phyloP scores from a whole-genome alignment of 2,888 invertebrate species.

The Tribolium freemani region DNA sequence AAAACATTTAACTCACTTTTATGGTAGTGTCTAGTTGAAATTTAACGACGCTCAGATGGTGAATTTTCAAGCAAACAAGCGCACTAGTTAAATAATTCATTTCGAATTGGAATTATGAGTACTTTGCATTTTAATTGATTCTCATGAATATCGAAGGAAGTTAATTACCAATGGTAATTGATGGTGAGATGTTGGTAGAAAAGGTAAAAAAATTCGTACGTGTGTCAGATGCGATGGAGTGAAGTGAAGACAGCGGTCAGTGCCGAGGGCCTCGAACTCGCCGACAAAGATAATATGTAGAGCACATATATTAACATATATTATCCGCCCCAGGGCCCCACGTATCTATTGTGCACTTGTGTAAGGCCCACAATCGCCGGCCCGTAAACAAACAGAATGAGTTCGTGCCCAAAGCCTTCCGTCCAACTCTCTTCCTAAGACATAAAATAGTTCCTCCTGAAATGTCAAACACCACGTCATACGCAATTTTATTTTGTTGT shows the following conservation, averaged over 20 bases:
- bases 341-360: conserved; percentile 51
- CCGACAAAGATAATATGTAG: conserved; percentile 68
- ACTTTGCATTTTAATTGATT: conserved; percentile 39
- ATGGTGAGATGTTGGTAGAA: conserved; percentile 9
- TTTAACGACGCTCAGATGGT: conserved; percentile 23
- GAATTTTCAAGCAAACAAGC: conserved; percentile 30
- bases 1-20: conserved; percentile 32
- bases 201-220: not conserved
- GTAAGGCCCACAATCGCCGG: conserved; percentile 55
- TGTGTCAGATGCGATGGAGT: conserved; percentile 53
- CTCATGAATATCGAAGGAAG: conserved; percentile 19
- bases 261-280: conserved; percentile 59
- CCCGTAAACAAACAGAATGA: conserved; percentile 54
- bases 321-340: conserved; percentile 58
- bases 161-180: conserved; percentile 23
- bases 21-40: conserved; percentile 32
- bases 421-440: conserved; percentile 38
- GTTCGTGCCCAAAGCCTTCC: conserved; percentile 43
- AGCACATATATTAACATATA: conserved; percentile 68
- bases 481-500: conserved; percentile 61
- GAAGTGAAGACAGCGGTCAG: conserved; percentile 52
- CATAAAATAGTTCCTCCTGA: conserved; percentile 58
- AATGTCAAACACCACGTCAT: conserved; percentile 64
- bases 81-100: conserved; percentile 24
- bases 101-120: conserved; percentile 26